These are phyloP conservation scores for Semnornis frantzii DNA, from an alignment of 2,113 vertebrate species.

Conservation along the genomic window DNA sequence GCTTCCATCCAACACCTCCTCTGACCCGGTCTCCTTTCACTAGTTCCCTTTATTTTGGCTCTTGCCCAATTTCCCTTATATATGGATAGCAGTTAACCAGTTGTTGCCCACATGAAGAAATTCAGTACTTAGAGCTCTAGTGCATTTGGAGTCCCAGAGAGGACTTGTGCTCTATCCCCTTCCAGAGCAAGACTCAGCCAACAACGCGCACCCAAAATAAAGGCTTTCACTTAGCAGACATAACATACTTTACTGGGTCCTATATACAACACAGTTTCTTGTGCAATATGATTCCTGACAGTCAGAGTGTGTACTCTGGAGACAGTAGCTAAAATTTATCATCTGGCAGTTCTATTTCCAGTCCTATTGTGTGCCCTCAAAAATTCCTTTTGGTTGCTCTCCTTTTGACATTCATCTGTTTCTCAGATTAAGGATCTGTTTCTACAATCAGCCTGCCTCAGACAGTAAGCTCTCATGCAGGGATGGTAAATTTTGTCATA, in stretches of 20 bases:
- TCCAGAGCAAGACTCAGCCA: neutral
- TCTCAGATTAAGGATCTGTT: neutral
- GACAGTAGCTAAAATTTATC: neutral
- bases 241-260: neutral
- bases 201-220: neutral
- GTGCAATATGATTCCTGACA: neutral
- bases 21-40: slow-evolving; percentile 64
- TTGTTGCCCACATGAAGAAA: slow-evolving; percentile 6
- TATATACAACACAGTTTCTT: neutral
- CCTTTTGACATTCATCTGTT: neutral
- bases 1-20: slow-evolving; percentile 52
- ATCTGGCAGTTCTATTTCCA: neutral
- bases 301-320: neutral
- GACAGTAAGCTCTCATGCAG: neutral
- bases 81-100: slow-evolving; percentile 42
- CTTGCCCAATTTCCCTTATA: slow-evolving; percentile 28
- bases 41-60: slow-evolving; percentile 66
- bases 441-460: neutral
- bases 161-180: neutral
- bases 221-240: neutral
- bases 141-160: neutral
- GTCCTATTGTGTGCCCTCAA: neutral
- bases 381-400: neutral
- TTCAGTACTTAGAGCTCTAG: neutral
- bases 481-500: neutral